Evolutionary conservation across 2,797 vertebrate species (phyloP).

Genomic region (Sebastes itinus): DNA sequence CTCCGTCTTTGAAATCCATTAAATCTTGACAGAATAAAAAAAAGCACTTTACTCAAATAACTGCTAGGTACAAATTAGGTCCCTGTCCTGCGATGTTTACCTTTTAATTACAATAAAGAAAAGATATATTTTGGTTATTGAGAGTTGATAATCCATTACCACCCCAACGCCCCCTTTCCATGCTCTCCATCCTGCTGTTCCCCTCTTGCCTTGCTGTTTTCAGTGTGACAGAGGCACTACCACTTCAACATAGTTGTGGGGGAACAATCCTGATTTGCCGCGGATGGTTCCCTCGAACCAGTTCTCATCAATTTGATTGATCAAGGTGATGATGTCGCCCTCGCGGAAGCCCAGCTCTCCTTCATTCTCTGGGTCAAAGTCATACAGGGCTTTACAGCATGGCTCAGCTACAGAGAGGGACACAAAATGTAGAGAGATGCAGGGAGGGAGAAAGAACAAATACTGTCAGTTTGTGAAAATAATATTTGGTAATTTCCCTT

Average conservation of each 20-base stretch:
- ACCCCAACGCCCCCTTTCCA: neutral
- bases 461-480: neutral
- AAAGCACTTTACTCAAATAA: neutral
- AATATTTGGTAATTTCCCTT: neutral
- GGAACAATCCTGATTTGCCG: slow-evolving; percentile 92
- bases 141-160: slow-evolving; percentile 1
- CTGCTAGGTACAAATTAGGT: slow-evolving; percentile 10
- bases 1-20: neutral
- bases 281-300: slow-evolving; percentile 94
- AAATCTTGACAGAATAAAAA: neutral
- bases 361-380: slow-evolving; percentile 96
- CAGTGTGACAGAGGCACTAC: slow-evolving; percentile 90
- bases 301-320: slow-evolving; percentile 95
- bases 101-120: slow-evolving; percentile 22
- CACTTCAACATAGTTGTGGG: slow-evolving; percentile 96
- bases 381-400: slow-evolving; percentile 93
- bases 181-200: neutral
- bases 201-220: slow-evolving; percentile 40
- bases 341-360: slow-evolving; percentile 95
- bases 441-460: slow-evolving; percentile 6
- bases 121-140: slow-evolving; percentile 1
- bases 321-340: slow-evolving; percentile 94
- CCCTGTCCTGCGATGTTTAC: slow-evolving; percentile 31
- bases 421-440: neutral
- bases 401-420: slow-evolving; percentile 84